Conservation (phyloP, 1,140 invertebrate genomes). For the Diploscapter pachys region DNA sequence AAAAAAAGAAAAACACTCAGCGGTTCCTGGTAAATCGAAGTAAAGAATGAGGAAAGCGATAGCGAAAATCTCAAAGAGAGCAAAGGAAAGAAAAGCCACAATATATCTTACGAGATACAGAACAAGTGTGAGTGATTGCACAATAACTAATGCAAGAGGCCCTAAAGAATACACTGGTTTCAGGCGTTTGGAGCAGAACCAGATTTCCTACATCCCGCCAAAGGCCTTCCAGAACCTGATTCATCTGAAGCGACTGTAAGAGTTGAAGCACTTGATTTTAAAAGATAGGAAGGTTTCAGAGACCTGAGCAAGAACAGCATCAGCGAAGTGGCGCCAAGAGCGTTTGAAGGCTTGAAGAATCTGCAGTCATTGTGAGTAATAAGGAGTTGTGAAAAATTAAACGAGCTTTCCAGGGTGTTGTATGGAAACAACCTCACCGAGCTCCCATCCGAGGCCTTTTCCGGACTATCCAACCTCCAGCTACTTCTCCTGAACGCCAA, state of each 20-base stretch:
- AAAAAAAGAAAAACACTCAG: no score
- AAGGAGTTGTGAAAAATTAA: background rate
- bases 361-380: conserved; percentile 85
- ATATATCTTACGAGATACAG: no score
- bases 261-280: background rate
- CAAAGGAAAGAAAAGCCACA: no score
- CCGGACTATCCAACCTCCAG: conserved; percentile 83
- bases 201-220: conserved; percentile 83
- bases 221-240: conserved; percentile 84
- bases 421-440: conserved; percentile 95
- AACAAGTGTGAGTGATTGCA: no score
- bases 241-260: conserved; percentile 82
- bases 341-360: conserved; percentile 84
- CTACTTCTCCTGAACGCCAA: conserved; percentile 93
- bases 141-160: no score
- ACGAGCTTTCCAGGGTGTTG: conserved; percentile 45
- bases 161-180: conserved; percentile 47
- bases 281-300: conserved; percentile 61
- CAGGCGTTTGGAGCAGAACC: conserved; percentile 93
- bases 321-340: conserved; percentile 81
- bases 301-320: conserved; percentile 97
- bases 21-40: no score
- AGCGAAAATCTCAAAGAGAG: no score
- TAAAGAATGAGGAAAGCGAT: no score
- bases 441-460: conserved; percentile 83